A percentile compares a stretch with the other conserved stretches of the same genome.
Conservation (phyloP, 92 coral and sea anemone species). For the Zoanthus sociatus region DNA sequence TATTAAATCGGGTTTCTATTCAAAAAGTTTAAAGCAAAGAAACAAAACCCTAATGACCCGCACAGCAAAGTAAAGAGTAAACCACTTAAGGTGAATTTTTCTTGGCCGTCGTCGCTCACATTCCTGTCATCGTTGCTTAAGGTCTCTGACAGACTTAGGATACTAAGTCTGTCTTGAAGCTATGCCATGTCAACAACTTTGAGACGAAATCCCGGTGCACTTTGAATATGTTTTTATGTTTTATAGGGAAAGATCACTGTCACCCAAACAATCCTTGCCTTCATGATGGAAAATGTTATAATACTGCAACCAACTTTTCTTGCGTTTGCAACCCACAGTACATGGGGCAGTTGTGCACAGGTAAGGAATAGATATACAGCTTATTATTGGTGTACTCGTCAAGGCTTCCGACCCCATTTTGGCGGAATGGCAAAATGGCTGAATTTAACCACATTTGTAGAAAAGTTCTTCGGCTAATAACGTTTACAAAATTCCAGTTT, state of each 20-base stretch:
- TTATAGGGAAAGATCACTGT: constrained; percentile 78
- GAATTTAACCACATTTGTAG: background rate
- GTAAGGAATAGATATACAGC: constrained; percentile 22
- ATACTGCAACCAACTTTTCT: constrained; percentile 65
- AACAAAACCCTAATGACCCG: no score
- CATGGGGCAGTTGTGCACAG: constrained; percentile 80
- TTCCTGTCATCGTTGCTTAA: no score
- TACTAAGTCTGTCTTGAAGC: no score
- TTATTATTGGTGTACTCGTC: background rate
- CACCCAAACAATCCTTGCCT: constrained; percentile 82
- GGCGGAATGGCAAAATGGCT: background rate
- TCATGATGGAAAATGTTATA: constrained; percentile 87
- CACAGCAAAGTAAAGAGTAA: no score
- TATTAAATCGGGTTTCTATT: no score
- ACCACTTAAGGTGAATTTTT: no score
- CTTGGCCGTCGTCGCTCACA: no score
- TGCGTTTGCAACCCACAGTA: constrained; percentile 83
- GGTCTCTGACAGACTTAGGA: no score
- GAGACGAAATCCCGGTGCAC: background rate
- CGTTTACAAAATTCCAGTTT: no score
- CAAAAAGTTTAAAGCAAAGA: no score
- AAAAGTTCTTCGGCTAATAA: no score
- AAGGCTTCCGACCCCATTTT: background rate
- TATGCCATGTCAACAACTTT: no score
- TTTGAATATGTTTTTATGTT: background rate